Base-by-base conservation (phyloP, 2,113 vertebrate species). In the Hydropotes inermis region DNA sequence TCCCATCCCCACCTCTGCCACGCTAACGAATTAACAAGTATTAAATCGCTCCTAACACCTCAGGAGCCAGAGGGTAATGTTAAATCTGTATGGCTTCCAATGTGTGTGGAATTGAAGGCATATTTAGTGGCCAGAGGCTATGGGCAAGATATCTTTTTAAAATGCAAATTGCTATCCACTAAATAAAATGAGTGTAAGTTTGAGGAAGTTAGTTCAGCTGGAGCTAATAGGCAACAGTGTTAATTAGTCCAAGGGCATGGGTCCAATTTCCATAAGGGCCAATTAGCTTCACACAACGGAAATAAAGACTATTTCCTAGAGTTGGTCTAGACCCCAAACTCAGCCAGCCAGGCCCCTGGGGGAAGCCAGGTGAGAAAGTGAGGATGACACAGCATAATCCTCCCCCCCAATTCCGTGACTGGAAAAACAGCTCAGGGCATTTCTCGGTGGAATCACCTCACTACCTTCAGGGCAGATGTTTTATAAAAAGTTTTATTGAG, bases 211-310 rank as follows among this genome's bases (percentile, higher is more conserved):
- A 95, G 78, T 97, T 97, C 97, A 91, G 57, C 97, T 97, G 94
- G 88, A 96, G 95, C 93, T 97, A 98, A 97, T 87, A 97, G 93
- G 93, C 93, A 95, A 93, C 91, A 60, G 89, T 82, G 97, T 96
- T 97, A 98, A 97, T 98, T 98, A 97, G 91, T 95, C 93, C 33
- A 60, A 95, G 95, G 97, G 96, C 94, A 94, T 54, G 67, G 93
- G 93, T 97, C 94, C 94, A 97, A 96, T 97, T 94, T 98, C 98
- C 95, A 93, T 70, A 93, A 97, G 93, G 92, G 94, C 95, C 97
- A 98, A 98, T 98, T 98, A 97, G 47, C 87, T 95, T 97, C 81
- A 82, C 87, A 94, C 83, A 93, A 94, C 52, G 78, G 95, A 1
- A 33, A 7, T 27, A 79, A 87, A 94, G 86, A 78, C 86, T 93